Evolutionary conservation across 2,888 invertebrate species (phyloP).

Genomic region (Xanthostigma xanthostigma): DNA sequence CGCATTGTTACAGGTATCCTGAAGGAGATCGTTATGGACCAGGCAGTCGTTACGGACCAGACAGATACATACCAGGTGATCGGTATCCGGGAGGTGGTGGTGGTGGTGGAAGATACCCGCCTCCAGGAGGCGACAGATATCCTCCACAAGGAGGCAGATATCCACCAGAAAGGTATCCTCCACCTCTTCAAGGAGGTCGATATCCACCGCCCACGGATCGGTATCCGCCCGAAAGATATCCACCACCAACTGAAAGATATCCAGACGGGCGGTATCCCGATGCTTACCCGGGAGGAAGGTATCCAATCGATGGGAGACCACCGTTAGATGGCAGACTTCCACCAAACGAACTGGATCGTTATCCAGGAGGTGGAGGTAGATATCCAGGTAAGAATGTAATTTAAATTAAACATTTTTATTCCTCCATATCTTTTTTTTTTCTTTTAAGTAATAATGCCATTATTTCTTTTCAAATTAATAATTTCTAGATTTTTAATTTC

Average conservation of each 20-base stretch:
- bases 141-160: conserved; percentile 22
- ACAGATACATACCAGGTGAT: conserved; percentile 18
- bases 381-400: conserved; percentile 1
- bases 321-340: conserved; percentile 21
- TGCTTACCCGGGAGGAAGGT: conserved; percentile 10
- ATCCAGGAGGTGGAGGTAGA: conserved; percentile 8
- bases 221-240: conserved; percentile 10
- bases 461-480: conserved; percentile 10
- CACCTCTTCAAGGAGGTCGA: conserved; percentile 8
- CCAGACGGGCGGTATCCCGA: conserved; percentile 15
- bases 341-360: conserved; percentile 21
- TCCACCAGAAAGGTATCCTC: conserved; percentile 15
- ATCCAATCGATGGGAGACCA: conserved; percentile 15
- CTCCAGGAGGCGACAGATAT: conserved; percentile 31
- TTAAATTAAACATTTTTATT: too few species aligned
- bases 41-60: conserved; percentile 23
- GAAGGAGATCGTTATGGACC: conserved; percentile 21
- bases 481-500: not conserved
- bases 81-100: conserved; percentile 26
- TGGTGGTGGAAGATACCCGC: conserved; percentile 24
- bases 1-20: conserved; percentile 22
- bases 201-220: conserved; percentile 5
- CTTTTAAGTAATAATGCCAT: too few species aligned
- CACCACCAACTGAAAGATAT: conserved; percentile 8
- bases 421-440: too few species aligned